phyloP scores from a whole-genome alignment of 2,797 vertebrate genomes.

The Brotula barbata region DNA sequence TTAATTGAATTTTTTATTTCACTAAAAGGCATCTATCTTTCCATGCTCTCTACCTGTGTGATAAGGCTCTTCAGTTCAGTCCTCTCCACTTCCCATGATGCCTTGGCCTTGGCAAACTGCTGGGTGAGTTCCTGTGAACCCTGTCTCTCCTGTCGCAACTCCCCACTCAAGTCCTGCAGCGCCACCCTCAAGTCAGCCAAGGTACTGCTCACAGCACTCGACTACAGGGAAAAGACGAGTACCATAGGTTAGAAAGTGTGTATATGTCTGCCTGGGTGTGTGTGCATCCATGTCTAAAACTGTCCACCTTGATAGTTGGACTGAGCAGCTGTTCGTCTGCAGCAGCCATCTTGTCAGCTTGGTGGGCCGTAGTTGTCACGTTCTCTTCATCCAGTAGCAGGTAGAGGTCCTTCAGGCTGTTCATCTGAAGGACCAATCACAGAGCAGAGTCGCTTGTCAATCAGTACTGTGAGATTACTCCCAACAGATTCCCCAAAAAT shows the following conservation, averaged over 20 bases:
- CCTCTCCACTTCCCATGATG: constrained; percentile 94
- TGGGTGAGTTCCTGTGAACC: constrained; percentile 93
- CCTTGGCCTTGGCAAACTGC: constrained; percentile 97
- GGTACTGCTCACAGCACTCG: constrained; percentile 87
- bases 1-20: no score
- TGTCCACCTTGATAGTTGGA: constrained; percentile 70
- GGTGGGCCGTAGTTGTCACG: constrained; percentile 78
- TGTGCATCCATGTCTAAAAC: not conserved
- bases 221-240: constrained; percentile 66
- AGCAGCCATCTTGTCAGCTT: constrained; percentile 80
- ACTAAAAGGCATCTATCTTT: not conserved
- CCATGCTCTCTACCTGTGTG: constrained; percentile 78
- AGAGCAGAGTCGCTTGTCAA: no score
- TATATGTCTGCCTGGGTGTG: not conserved
- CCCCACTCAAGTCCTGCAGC: constrained; percentile 90
- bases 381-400: constrained; percentile 92
- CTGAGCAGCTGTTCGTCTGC: constrained; percentile 83
- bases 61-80: constrained; percentile 89
- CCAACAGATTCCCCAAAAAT: no score
- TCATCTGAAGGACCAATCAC: constrained; percentile 81
- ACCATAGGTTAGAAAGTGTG: not conserved
- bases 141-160: constrained; percentile 89
- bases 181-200: constrained; percentile 91
- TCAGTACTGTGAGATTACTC: no score
- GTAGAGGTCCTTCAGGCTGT: constrained; percentile 94